Base-by-base conservation (phyloP, 2,888 invertebrate species). In the Ophioninae sp. region DNA sequence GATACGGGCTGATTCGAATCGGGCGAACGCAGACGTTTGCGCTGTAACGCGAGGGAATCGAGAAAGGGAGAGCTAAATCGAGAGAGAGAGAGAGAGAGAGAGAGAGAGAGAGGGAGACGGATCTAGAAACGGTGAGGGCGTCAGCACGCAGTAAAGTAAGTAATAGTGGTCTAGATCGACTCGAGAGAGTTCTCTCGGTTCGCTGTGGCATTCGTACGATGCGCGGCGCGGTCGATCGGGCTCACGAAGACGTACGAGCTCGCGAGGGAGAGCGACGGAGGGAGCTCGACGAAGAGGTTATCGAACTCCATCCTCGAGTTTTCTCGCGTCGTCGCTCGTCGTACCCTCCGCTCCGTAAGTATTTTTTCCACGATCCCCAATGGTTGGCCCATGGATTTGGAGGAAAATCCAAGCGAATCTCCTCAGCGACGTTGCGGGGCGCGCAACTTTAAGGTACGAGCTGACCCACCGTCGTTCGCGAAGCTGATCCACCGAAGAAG, bases 101-200 rank as follows among this genome's bases (percentile, higher is more conserved):
- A 79, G 56, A 79, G 64, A 63, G 41, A 64, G 64, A 69, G 64
- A 63, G 51, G 56, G 51, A 13, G 67, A 81, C 56, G 59, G 65
- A 64, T 56, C 65, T 72, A 64, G 79, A 72, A 39, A 30, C 20
- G 30, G 63, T 30, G 73, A 69, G 69, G 76, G 80, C 77, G 77
- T 80, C 80, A 83, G 83, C 73, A 30, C 67, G 76, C 76, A 72
- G 72, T 76, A 83, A 79, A 83, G 73, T 64, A 72, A 68, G 77
- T 80, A 80, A 83, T 80, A 69, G 83, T 64, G 68, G 73, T 68
- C 76, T 69, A 73, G 73, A 77, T 80, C 83, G 83, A 77, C 83
- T 83, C 83, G 76, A 77, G 83, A 83, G 73, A 80, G 69, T 78
- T 44, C 73, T 67, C 59, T 67, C 73, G 58, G 65, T 58, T 67